Conservation (phyloP, 2,113 vertebrate species). For the Geococcyx californianus region DNA sequence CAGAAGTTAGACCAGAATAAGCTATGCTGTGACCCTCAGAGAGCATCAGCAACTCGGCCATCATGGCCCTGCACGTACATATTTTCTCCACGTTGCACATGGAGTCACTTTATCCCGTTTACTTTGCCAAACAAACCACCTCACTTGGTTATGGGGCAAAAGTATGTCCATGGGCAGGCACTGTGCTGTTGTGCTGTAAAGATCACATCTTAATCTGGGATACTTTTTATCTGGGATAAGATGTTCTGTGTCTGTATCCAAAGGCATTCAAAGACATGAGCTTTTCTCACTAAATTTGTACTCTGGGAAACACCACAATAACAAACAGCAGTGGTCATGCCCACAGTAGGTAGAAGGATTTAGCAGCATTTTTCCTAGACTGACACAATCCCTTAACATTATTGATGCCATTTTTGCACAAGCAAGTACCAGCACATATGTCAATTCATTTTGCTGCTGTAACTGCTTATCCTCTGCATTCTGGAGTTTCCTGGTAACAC, state of each 20-base stretch:
- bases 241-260: neutral
- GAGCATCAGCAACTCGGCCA: neutral
- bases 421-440: neutral
- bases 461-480: neutral
- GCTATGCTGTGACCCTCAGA: neutral
- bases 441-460: neutral
- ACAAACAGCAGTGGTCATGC: neutral
- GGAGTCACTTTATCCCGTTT: neutral
- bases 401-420: neutral
- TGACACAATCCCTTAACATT: neutral
- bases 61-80: rapidly evolving
- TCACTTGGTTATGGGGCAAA: neutral
- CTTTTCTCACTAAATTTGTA: neutral
- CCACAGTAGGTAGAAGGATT: neutral
- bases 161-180: neutral
- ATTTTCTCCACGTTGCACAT: neutral
- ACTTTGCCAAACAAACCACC: neutral
- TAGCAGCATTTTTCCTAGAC: neutral
- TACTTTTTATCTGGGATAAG: neutral
- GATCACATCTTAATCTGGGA: neutral
- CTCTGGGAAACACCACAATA: neutral
- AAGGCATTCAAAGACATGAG: neutral
- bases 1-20: neutral
- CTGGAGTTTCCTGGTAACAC: neutral
- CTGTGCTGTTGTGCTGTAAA: neutral